Evolutionary conservation across 2,888 invertebrate genomes (phyloP).

Genomic region (Julus scanicus): DNA sequence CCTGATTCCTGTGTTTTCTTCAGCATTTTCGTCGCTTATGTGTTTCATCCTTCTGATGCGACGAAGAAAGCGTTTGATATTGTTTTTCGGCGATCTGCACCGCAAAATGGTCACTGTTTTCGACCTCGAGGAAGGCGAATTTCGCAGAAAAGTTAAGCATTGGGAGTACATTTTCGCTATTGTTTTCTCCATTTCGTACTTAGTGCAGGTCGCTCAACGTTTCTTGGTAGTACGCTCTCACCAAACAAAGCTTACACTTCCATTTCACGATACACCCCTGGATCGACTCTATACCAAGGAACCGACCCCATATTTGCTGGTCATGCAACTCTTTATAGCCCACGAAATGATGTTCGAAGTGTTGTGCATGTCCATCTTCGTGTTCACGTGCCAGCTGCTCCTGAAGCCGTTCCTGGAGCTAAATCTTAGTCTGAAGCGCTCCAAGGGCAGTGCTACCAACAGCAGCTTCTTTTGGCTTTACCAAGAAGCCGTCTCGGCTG

Average conservation of each 20-base stretch:
- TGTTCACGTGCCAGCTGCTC: not conserved
- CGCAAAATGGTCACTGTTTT: not conserved
- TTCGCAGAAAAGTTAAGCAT: not conserved
- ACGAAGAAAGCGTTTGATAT: not conserved
- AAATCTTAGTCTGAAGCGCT: not conserved
- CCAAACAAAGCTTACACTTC: not conserved
- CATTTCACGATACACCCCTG: not conserved
- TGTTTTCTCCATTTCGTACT: not conserved
- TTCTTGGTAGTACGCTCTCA: not conserved
- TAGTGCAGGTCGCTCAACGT: not conserved
- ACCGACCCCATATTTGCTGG: not conserved
- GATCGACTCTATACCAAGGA: not conserved
- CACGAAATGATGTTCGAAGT: not conserved
- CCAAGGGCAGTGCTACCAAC: not conserved
- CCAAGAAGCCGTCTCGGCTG: not conserved
- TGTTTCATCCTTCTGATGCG: not conserved
- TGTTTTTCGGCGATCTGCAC: not conserved
- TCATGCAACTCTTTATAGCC: not conserved
- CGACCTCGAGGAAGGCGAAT: not conserved
- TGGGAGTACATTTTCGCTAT: not conserved
- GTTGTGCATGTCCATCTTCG: not conserved
- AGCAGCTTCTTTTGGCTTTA: slow-evolving; percentile 8
- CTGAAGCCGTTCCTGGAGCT: not conserved
- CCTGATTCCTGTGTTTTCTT: not conserved
- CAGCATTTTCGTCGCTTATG: not conserved